Percentiles rank a stretch among this genome's conserved stretches.
Evolutionary conservation across 2,113 vertebrate species (phyloP).

Genomic region (Sorex araneus): DNA sequence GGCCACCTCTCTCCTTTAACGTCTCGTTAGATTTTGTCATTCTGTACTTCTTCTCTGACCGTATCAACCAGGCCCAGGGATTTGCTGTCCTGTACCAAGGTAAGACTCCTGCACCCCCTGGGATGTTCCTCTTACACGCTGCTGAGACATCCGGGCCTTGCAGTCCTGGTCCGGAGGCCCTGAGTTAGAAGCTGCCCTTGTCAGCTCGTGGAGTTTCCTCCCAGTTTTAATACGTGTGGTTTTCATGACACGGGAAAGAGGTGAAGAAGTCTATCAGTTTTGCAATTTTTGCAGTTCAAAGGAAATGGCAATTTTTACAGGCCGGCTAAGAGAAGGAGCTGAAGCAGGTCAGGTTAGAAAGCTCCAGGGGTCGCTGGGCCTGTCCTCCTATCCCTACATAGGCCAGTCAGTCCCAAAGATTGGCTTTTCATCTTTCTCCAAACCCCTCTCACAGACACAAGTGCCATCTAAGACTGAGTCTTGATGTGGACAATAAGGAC

Average conservation of each 20-base stretch:
- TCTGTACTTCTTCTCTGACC: constrained; percentile 97
- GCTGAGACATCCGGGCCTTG: neutral
- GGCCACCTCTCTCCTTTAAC: constrained; percentile 92
- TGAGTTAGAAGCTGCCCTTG: neutral
- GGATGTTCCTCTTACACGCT: accelerated
- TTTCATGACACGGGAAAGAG: neutral
- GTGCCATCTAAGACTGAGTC: neutral
- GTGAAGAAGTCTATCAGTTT: neutral
- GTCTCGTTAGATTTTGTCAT: constrained; percentile 95
- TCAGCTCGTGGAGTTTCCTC: neutral
- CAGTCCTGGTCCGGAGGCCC: neutral
- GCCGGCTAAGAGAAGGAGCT: neutral
- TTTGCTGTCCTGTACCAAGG: constrained; percentile 96
- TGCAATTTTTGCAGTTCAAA: neutral
- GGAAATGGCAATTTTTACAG: neutral
- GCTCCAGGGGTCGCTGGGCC: neutral
- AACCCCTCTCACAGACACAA: neutral
- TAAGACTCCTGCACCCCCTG: constrained; percentile 75
- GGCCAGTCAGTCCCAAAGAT: neutral
- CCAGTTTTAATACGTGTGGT: neutral
- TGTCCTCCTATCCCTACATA: neutral
- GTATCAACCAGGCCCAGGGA: constrained; percentile 96
- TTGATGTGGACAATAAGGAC: neutral
- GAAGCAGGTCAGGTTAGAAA: neutral
- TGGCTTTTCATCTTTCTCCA: neutral